Percentiles rank a stretch among this genome's conserved stretches.
Evolutionary conservation across 2,888 invertebrate species (phyloP).

Genomic region (Diogma glabrata): DNA sequence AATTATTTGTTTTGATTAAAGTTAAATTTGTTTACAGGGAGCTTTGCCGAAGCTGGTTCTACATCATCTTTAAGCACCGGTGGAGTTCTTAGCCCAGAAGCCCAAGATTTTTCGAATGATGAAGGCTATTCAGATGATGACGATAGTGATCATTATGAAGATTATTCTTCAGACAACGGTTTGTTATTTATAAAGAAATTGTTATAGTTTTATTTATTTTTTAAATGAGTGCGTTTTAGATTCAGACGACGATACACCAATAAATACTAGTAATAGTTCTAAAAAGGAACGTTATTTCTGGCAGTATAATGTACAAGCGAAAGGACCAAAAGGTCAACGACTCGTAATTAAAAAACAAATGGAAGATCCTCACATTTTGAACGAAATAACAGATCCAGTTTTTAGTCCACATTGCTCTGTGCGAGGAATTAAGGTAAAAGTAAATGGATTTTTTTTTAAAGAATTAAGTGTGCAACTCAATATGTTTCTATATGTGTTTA

Average conservation of each 20-base stretch:
- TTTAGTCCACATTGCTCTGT: constrained; percentile 88
- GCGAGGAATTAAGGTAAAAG: constrained; percentile 75
- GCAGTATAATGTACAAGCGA: constrained; percentile 98
- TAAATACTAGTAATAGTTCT: constrained; percentile 27
- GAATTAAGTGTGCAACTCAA: constrained; percentile 1
- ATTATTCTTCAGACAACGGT: constrained; percentile 73
- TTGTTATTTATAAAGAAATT: constrained; percentile 19
- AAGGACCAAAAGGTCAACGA: constrained; percentile 92
- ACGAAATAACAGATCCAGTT: constrained; percentile 89
- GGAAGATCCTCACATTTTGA: constrained; percentile 84
- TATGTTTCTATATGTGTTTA: background rate
- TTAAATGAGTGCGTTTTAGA: constrained; percentile 34
- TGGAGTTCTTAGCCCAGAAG: constrained; percentile 72
- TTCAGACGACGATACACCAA: constrained; percentile 45
- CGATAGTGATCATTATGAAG: constrained; percentile 78
- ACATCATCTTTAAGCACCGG: constrained; percentile 73
- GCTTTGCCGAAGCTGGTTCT: constrained; percentile 68
- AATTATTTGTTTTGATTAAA: background rate
- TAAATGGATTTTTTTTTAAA: constrained; percentile 27
- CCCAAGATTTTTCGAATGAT: constrained; percentile 68
- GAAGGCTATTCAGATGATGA: constrained; percentile 79
- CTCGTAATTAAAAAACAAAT: constrained; percentile 72
- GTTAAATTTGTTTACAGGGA: constrained; percentile 4
- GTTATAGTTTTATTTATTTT: background rate
- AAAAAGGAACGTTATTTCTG: constrained; percentile 88